Base-by-base conservation (phyloP, 37 sponge, comb jelly and placozoan species). In the Chondrilla cf. caribensis region DNA sequence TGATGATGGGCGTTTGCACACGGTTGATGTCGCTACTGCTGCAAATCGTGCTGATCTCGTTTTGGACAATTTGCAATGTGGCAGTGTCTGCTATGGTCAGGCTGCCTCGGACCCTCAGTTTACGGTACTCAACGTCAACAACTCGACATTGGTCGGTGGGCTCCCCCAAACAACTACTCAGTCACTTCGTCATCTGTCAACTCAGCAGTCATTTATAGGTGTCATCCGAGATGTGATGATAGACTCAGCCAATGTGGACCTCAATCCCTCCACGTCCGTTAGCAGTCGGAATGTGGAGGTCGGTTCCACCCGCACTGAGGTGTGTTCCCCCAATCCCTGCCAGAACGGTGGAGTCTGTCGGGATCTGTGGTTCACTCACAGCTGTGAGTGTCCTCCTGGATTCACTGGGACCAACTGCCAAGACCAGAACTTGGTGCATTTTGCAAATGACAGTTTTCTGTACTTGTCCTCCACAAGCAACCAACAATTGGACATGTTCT, bases 281-380 rank as follows among this genome's bases (percentile, higher is more conserved):
- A 43, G 43, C 43, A n/a, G 36, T 43, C 38, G 76, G 25, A 73
- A 73, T 73, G 76, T 73, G 0, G 41, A 73, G 22, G 25, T 73
- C 36, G 76, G 76, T 22, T 73, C 76, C 3, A n/a, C 21, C 8
- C 19, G 76, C 18, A 4, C 24, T 8, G n/a, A 43, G 3, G 41
- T 39, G 24, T 79, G 80, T 36, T 11, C 17, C 15, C 38, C 80
- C 22, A 17, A 70, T 29, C 90, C 95, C 0, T 94, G 95, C 33
- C 42, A 67, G 31, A 94, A 91, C 58, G 81, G 73, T 0, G 95
- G 83, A 1, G 81, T 80, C 2, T 94, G 95, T 51, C 32, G 67
- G 9, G 87, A 89, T 38, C 64, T 51, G 25, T 51, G 58, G 60
- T 58, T 58, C 51, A 47, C 78, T 14, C 82, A 60, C 41, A 11